Conservation (phyloP, 2,888 invertebrate species). For the Acanthacorydalis orientalis region DNA sequence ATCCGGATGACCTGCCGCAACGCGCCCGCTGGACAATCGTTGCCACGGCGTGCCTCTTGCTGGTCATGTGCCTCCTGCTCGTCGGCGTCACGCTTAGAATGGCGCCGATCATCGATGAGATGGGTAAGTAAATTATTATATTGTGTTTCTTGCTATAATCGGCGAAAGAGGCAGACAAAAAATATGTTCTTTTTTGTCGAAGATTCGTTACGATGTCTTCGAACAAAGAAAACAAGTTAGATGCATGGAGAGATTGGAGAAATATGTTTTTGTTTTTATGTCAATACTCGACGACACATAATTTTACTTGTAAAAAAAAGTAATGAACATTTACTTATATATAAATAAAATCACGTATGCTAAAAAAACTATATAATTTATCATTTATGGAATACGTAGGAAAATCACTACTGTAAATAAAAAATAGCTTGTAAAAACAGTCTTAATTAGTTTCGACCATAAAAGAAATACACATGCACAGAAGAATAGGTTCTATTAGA, state of each 20-base stretch:
- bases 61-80: constrained; percentile 75
- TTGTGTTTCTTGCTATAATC: background rate
- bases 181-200: background rate
- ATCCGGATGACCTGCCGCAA: constrained; percentile 68
- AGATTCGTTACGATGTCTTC: background rate
- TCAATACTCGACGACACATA: too few relatives aligned
- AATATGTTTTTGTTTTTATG: background rate
- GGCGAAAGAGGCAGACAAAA: background rate
- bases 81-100: constrained; percentile 84
- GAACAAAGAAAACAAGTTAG: background rate
- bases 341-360: too few relatives aligned
- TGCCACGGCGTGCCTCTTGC: constrained; percentile 72
- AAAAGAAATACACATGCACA: too few relatives aligned
- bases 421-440: too few relatives aligned
- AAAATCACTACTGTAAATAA: too few relatives aligned
- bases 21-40: constrained; percentile 82
- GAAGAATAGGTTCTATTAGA: too few relatives aligned
- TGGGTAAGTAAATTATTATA: constrained; percentile 52
- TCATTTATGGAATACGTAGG: too few relatives aligned
- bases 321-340: too few relatives aligned
- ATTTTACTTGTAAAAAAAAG: too few relatives aligned
- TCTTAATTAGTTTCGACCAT: too few relatives aligned
- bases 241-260: background rate
- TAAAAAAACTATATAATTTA: too few relatives aligned
- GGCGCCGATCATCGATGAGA: constrained; percentile 90